These are phyloP conservation scores for Eurois occulta DNA, from an alignment of 2,888 invertebrate species.

Conservation along the genomic window DNA sequence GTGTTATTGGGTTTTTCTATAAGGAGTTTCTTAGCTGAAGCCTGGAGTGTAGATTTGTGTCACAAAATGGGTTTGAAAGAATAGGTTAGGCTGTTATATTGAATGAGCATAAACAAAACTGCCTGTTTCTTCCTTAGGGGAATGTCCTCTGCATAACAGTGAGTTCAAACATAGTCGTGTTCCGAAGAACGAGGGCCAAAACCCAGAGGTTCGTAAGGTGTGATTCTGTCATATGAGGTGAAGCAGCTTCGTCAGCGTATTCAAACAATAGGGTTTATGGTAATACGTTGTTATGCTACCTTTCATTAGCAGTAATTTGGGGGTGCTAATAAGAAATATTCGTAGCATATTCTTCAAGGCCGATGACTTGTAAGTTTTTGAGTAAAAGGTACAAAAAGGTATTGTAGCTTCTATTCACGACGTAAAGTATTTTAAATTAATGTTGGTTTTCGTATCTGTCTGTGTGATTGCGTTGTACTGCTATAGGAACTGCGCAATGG, in stretches of 20 bases:
- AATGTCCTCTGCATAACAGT: no score
- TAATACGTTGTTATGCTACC: slow-evolving; percentile 8
- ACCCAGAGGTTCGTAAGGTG: not conserved
- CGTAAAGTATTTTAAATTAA: not conserved
- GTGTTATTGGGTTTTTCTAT: not conserved
- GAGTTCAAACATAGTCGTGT: no score
- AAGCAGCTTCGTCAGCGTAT: not conserved
- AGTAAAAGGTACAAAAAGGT: not conserved
- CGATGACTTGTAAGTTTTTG: slow-evolving; percentile 23
- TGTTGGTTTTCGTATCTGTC: not conserved
- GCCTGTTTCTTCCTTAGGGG: not conserved
- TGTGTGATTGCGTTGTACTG: not conserved
- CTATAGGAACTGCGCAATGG: not conserved
- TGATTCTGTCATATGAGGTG: not conserved
- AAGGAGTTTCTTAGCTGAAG: not conserved
- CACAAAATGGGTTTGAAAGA: not conserved
- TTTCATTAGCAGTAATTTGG: slow-evolving; percentile 31
- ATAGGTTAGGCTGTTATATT: not conserved
- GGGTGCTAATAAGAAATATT: slow-evolving; percentile 21
- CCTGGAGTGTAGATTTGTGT: not conserved
- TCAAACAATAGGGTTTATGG: not conserved
- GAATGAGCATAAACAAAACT: not conserved
- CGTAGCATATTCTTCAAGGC: slow-evolving; percentile 21
- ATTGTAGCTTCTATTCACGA: not conserved
- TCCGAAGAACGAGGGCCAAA: not conserved